Evolutionary conservation across 2,888 invertebrate species (phyloP).

Genomic region (Anorthoa munda): DNA sequence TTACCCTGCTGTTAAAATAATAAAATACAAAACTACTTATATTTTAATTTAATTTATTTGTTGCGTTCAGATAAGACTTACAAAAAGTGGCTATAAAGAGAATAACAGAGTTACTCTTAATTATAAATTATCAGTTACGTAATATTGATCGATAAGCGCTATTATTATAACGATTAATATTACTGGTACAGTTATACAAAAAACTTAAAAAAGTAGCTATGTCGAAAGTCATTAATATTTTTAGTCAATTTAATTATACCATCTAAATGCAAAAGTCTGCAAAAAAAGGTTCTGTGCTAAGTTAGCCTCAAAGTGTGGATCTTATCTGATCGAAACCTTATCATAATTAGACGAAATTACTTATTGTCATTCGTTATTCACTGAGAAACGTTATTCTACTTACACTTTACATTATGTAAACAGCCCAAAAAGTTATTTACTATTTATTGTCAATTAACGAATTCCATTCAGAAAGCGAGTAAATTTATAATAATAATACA

Average conservation of each 20-base stretch:
- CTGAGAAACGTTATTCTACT: slow-evolving; percentile 60
- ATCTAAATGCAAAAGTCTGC: neutral
- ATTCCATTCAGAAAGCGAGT: slow-evolving; percentile 65
- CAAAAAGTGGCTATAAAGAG: neutral
- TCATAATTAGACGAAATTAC: slow-evolving; percentile 69
- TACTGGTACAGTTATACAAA: neutral
- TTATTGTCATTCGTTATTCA: slow-evolving; percentile 73
- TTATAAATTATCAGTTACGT: too few relatives aligned
- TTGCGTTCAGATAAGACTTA: slow-evolving; percentile 22
- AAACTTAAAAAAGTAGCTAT: neutral
- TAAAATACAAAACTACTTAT: slow-evolving; percentile 45
- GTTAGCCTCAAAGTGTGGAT: neutral
- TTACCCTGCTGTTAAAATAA: slow-evolving; percentile 63
- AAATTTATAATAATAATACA: slow-evolving; percentile 53
- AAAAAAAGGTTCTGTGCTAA: neutral
- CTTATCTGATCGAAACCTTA: slow-evolving; percentile 31
- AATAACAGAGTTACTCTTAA: neutral
- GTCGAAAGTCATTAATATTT: neutral
- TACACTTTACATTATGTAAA: slow-evolving; percentile 69
- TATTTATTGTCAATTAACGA: slow-evolving; percentile 65
- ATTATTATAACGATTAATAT: neutral
- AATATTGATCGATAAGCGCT: too few relatives aligned
- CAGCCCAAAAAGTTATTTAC: slow-evolving; percentile 73
- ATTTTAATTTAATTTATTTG: slow-evolving; percentile 36
- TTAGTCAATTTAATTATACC: neutral